These are phyloP conservation scores for Drosophila nebulosa DNA, from an alignment of 1,140 invertebrate species.

Conservation along the genomic window DNA sequence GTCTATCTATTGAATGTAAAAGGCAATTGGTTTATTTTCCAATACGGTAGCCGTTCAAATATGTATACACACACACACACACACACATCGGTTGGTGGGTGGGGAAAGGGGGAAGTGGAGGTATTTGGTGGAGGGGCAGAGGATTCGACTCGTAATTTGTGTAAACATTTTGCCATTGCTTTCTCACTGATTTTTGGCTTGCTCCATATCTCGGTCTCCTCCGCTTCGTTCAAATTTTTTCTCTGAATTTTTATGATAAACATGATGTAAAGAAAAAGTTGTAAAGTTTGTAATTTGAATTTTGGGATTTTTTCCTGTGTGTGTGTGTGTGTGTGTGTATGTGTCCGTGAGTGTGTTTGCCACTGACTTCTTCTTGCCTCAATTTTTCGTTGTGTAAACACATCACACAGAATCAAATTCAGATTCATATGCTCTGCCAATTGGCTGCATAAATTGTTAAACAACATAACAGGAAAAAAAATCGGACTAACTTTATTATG, in stretches of 20 bases:
- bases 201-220: neutral
- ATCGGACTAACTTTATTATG: neutral
- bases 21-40: constrained; percentile 77
- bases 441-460: constrained; percentile 60
- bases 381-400: constrained; percentile 47
- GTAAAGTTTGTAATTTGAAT: constrained; percentile 68
- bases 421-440: constrained; percentile 44
- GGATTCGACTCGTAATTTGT: constrained; percentile 64
- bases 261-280: constrained; percentile 57
- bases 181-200: constrained; percentile 68
- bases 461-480: constrained; percentile 22
- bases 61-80: constrained; percentile 29
- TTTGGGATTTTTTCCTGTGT: constrained; percentile 38
- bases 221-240: constrained; percentile 1
- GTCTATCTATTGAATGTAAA: constrained; percentile 62
- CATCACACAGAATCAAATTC: constrained; percentile 23
- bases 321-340: no score
- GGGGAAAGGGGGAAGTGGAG: neutral
- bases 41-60: constrained; percentile 77
- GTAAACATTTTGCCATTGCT: constrained; percentile 74
- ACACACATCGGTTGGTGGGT: constrained; percentile 5
- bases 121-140: neutral
- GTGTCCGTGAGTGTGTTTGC: neutral
- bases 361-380: constrained; percentile 3
- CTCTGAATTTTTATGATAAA: constrained; percentile 63